Percentiles rank a stretch among this genome's conserved stretches.
Conservation (phyloP, 2,888 invertebrate genomes). For the Drosophila testacea region DNA sequence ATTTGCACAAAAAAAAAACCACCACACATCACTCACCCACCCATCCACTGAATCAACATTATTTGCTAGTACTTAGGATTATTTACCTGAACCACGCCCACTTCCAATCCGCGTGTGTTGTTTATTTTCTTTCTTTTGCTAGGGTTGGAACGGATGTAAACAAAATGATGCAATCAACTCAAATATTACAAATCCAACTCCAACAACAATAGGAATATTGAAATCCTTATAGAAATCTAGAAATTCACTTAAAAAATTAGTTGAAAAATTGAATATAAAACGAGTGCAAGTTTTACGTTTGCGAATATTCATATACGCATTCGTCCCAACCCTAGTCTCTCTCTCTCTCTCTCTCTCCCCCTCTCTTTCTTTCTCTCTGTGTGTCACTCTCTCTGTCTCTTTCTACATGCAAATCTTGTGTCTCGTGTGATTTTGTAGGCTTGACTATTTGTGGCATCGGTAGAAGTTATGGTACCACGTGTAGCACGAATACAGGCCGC, state of each 20-base stretch:
- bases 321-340: slow-evolving; percentile 58
- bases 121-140: slow-evolving; percentile 11
- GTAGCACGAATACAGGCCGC: slow-evolving; percentile 83
- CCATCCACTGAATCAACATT: slow-evolving; percentile 7
- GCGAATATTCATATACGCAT: slow-evolving; percentile 35
- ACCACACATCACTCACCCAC: not conserved
- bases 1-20: slow-evolving; percentile 53
- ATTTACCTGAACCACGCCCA: slow-evolving; percentile 4
- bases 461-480: slow-evolving; percentile 84
- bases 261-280: not conserved
- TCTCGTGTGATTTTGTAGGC: slow-evolving; percentile 83
- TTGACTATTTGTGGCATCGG: slow-evolving; percentile 85
- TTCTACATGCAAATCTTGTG: slow-evolving; percentile 65
- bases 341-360: slow-evolving; percentile 11
- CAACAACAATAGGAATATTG: not conserved
- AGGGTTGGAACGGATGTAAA: slow-evolving; percentile 55
- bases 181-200: slow-evolving; percentile 32
- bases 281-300: slow-evolving; percentile 33
- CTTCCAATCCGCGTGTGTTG: slow-evolving; percentile 24
- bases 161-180: slow-evolving; percentile 10
- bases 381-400: slow-evolving; percentile 41
- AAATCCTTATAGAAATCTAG: not conserved
- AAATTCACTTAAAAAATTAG: not conserved
- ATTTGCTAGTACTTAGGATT: slow-evolving; percentile 20
- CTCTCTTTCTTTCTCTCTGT: slow-evolving; percentile 22